These are phyloP conservation scores for Xyrauchen texanus DNA, from an alignment of 2,113 vertebrate species.

Conservation along the genomic window DNA sequence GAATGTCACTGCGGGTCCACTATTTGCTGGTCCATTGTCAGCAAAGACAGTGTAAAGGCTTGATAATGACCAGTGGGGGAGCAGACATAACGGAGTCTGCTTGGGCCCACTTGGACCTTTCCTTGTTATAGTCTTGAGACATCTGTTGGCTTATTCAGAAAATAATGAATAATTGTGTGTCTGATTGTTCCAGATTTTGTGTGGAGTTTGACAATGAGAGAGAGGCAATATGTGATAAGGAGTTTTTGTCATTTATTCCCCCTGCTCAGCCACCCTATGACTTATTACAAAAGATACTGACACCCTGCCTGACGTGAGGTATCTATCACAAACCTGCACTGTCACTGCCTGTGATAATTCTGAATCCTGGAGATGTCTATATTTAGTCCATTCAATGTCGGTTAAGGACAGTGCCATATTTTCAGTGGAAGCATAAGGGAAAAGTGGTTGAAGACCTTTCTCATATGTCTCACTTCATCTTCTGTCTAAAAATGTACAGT, in stretches of 20 bases:
- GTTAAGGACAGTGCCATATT: slow-evolving; percentile 58
- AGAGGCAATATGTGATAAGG: slow-evolving; percentile 60
- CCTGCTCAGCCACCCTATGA: slow-evolving; percentile 60
- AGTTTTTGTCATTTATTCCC: slow-evolving; percentile 68
- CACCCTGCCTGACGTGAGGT: slow-evolving; percentile 59
- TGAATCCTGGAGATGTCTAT: slow-evolving; percentile 56
- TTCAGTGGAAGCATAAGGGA: slow-evolving; percentile 47
- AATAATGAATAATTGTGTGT: no score
- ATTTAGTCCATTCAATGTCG: slow-evolving; percentile 68
- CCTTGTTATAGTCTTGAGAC: no score
- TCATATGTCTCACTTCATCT: neutral
- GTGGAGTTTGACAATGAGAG: slow-evolving; percentile 54
- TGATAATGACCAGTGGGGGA: no score
- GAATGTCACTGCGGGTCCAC: no score
- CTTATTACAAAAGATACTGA: slow-evolving; percentile 65
- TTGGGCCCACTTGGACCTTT: no score
- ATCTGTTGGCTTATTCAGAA: no score
- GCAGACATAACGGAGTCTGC: no score
- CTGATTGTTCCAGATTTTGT: no score
- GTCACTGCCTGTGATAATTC: slow-evolving; percentile 58
- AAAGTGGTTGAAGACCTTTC: slow-evolving; percentile 12
- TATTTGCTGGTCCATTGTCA: no score
- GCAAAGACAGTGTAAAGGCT: no score
- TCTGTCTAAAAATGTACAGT: slow-evolving; percentile 38
- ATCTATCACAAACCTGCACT: slow-evolving; percentile 65